Evolutionary conservation across 1,140 invertebrate genomes (phyloP), one percentile per base, ranked within the genome.

Genomic region (Amphibalanus amphitrite): DNA sequence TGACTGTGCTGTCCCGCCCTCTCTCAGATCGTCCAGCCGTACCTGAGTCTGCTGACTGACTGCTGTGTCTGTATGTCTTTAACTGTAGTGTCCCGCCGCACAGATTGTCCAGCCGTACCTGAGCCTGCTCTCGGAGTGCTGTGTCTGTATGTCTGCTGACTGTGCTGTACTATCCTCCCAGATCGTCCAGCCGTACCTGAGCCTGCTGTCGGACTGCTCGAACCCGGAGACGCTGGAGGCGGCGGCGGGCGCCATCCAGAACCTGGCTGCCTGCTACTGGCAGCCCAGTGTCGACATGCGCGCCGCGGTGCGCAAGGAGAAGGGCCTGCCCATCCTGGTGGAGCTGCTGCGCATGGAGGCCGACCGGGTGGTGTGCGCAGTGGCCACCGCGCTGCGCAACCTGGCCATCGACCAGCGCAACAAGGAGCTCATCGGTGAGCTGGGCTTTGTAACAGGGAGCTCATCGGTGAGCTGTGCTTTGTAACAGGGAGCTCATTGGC

Each of bases 181-280:
- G 81, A 91, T 93, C 67, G 92, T 98, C 0, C 91, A 95, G 76
- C 88, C 90, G 69, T 98, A 98, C 82, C 85, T 97, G 76, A 88
- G 90, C 25, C 82, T 99, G 69, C 82, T 98, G 59, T 91, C 95
- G 78, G 93, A 93, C 75, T 97, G 94, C 78, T 96, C 94, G 17
- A 98, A 98, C 82, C 93, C 94, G 0, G 95, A 98, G 84, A 98
- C 95, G 0, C 81, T 99, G 64, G 96, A 99, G 81, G 97, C 96
- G 33, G 93, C 95, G 29, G 96, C 95, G n/a, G 96, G 96, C 69
- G 95, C 96, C 59, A 85, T 99, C 73, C 95, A 98, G 82, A 99
- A 99, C 84, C 83, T 99, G 38, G 93, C 95, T 59, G 96, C 96
- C 20, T 98, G 96, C 79, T 97, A 97, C 80, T 98, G 95, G 95